Base-by-base conservation (phyloP, 1,140 invertebrate species). In the Riptortus pedestris region DNA sequence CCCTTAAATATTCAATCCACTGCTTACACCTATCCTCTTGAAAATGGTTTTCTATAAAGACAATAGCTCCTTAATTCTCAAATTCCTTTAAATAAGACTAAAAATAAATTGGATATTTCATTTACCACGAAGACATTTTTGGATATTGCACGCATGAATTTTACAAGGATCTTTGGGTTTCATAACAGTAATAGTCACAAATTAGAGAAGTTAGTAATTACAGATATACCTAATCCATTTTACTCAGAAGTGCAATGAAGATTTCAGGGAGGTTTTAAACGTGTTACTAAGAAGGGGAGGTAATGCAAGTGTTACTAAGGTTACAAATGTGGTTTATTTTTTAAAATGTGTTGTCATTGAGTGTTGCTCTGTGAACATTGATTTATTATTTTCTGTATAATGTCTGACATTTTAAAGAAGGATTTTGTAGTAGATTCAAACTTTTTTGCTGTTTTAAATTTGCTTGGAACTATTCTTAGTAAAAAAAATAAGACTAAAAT, bases 51-150 rank as follows among this genome's bases (percentile, higher is more conserved):
- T 83, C 85, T 87, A 61, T n/a, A 68, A 68, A 26, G 16, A 64
- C 58, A 65, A 62, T 48, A 66, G 5, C 48, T 51, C 29, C 20
- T 55, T 7, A 24, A 55, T 3, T 26, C 22, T 55, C 2, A 27
- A 55, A 55, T 24, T 55, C 4, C 7, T 47, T 24, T 4, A 27
- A 24, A 24, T 22, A 55, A 26, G n/a, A 0, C 16, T 18, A 61
- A 43, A 47, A 28, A 48, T 4, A 33, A 48, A 45, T 22, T 58
- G n/a, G 18, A 26, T 27, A 65, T 26, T 26, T 67, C 70, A 78
- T 74, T 79, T 76, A 89, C 87, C 82, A 76, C 79, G 77, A 66
- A 90, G 79, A 73, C 87, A 90, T 70, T 78, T 80, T 77, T 90
- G 87, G 69, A 90, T 83, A 68, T 80, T 81, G 74, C 87, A 90